Conservation (phyloP, 2,797 vertebrate species). For the Leptoclinus maculatus region DNA sequence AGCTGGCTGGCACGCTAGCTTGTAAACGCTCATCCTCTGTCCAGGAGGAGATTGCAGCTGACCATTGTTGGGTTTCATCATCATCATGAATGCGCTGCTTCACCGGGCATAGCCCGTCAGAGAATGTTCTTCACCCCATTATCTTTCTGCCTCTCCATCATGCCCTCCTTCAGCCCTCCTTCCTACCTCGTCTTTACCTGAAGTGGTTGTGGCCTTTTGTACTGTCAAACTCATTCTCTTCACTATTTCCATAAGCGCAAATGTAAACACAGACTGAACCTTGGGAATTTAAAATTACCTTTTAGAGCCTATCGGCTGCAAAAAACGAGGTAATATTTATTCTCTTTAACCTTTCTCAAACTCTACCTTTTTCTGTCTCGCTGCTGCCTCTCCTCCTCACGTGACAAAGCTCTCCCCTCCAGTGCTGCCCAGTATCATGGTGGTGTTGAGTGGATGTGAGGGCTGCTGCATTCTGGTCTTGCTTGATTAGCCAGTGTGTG, state of each 20-base stretch:
- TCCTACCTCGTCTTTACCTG: constrained; percentile 31
- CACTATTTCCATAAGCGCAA: constrained; percentile 21
- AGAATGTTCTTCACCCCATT: constrained; percentile 58
- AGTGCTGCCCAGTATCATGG: constrained; percentile 51
- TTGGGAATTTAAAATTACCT: constrained; percentile 31
- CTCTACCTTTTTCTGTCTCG: neutral
- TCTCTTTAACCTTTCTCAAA: constrained; percentile 12
- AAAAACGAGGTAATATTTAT: constrained; percentile 35
- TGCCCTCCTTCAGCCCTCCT: constrained; percentile 36
- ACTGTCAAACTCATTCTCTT: constrained; percentile 40
- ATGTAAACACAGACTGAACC: constrained; percentile 18
- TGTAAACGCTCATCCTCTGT: constrained; percentile 45
- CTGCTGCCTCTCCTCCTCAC: neutral
- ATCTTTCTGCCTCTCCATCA: constrained; percentile 41
- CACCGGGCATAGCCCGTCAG: constrained; percentile 50
- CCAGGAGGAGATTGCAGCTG: constrained; percentile 61
- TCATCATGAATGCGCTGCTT: constrained; percentile 44
- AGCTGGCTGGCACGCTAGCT: constrained; percentile 21
- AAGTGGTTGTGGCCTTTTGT: constrained; percentile 23
- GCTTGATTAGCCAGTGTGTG: constrained; percentile 81
- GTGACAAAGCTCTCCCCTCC: constrained; percentile 27
- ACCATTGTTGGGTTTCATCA: constrained; percentile 72
- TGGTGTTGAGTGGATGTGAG: constrained; percentile 65
- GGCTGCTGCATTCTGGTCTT: constrained; percentile 74
- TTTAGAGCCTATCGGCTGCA: constrained; percentile 28